Conservation (phyloP, 2,797 vertebrate species). For the Rhynchonycteris naso region DNA sequence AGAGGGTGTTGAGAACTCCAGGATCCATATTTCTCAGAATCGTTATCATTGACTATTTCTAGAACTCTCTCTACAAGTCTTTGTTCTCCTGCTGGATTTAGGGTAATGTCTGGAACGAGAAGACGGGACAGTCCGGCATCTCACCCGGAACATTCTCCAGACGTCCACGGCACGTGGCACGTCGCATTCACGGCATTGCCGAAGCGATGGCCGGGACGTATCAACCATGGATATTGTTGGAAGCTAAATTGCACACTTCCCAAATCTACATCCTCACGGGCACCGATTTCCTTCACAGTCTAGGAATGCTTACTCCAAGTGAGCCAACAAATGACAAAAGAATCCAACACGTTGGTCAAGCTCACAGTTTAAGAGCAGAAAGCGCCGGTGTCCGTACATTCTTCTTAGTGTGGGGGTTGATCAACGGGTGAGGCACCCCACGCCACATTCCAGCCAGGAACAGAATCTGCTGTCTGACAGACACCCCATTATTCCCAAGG, state of each 20-base stretch:
- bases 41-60: background rate
- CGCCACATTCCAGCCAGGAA: slow-evolving; percentile 58
- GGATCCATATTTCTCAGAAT: background rate
- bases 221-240: background rate
- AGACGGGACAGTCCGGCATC: slow-evolving; percentile 31
- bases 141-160: slow-evolving; percentile 47
- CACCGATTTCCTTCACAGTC: background rate
- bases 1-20: too few relatives aligned
- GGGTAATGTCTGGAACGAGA: slow-evolving; percentile 7
- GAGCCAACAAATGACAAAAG: background rate
- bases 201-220: background rate
- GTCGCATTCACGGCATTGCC: slow-evolving; percentile 34
- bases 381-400: background rate
- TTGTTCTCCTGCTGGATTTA: background rate
- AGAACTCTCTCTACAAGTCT: background rate
- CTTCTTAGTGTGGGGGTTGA: slow-evolving; percentile 2
- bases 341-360: background rate
- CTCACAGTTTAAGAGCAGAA: background rate
- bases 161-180: slow-evolving; percentile 30
- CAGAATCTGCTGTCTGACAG: slow-evolving; percentile 11
- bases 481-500: slow-evolving; percentile 46
- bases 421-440: slow-evolving; percentile 50
- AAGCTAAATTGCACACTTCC: background rate
- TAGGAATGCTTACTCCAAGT: background rate
- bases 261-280: background rate